A percentile compares a stretch with the other conserved stretches of the same genome.
Evolutionary conservation across 2,888 invertebrate genomes (phyloP).

Genomic region (Oligia fasciuncula): DNA sequence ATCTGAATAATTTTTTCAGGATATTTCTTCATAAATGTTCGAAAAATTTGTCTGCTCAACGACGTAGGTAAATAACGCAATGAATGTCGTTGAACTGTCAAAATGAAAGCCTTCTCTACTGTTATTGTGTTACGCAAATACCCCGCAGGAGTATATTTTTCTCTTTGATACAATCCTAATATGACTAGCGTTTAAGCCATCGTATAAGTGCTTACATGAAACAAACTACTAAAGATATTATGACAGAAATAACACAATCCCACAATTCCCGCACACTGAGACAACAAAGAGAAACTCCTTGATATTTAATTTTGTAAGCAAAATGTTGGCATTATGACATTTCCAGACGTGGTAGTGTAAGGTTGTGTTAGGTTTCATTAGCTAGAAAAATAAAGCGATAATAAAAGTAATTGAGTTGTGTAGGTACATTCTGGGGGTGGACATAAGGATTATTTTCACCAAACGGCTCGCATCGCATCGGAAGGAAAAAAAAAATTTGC

Average conservation of each 20-base stretch:
- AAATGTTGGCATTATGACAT: conserved; percentile 28
- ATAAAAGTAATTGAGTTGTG: background rate
- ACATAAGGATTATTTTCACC: no score
- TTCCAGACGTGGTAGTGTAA: conserved; percentile 26
- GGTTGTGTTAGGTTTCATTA: conserved; percentile 19
- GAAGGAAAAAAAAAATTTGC: background rate
- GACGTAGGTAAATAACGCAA: no score
- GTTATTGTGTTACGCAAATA: no score
- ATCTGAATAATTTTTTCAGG: no score
- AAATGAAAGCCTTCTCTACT: no score
- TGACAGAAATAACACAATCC: conserved; percentile 26
- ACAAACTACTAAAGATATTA: conserved; percentile 10
- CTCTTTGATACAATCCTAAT: background rate
- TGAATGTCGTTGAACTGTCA: no score
- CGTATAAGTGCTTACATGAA: background rate
- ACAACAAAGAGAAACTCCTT: conserved; percentile 55
- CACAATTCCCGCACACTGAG: conserved; percentile 11
- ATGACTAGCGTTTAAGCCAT: background rate
- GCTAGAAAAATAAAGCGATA: conserved; percentile 3
- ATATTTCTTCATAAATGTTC: no score
- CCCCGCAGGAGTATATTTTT: background rate
- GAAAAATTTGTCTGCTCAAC: no score
- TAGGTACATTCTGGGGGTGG: background rate
- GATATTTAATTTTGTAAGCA: conserved; percentile 32
- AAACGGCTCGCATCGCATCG: no score